phyloP scores from a whole-genome alignment of 2,113 vertebrate species.

The Corynorhinus townsendii region DNA sequence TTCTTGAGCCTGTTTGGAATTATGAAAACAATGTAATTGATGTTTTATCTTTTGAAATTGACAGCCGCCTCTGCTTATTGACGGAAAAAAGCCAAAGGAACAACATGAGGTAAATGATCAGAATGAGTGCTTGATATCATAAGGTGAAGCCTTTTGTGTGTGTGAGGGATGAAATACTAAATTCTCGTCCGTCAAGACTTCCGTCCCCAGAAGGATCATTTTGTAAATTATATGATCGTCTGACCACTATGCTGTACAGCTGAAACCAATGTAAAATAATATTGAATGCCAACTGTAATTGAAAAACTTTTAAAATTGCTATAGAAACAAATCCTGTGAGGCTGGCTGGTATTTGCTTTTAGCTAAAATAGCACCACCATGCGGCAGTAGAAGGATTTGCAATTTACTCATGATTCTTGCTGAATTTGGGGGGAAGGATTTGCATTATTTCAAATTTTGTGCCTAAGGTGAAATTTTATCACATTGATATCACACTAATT shows the following conservation, averaged over 20 bases:
- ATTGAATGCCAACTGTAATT: background rate
- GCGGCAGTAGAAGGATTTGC: background rate
- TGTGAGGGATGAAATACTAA: background rate
- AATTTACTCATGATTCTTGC: background rate
- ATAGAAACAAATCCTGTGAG: background rate
- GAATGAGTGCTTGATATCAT: background rate
- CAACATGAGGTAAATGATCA: slow-evolving; percentile 65
- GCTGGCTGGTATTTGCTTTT: background rate
- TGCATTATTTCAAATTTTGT: background rate
- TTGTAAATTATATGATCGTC: background rate
- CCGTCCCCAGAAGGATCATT: background rate
- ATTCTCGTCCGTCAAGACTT: background rate
- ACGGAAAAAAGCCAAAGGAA: slow-evolving; percentile 69
- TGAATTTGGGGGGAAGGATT: background rate
- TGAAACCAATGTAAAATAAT: background rate
- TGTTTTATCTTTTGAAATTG: slow-evolving; percentile 55
- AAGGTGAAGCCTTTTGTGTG: background rate
- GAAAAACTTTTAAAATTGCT: background rate
- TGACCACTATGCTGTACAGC: background rate
- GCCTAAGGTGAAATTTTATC: background rate
- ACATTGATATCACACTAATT: background rate
- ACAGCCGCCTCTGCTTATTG: slow-evolving; percentile 67
- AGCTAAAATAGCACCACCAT: background rate
- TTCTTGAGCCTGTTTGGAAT: background rate
- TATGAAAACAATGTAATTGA: slow-evolving; percentile 7